Conservation (phyloP, 2,113 vertebrate genomes). For the Protobothrops flavoviridis region DNA sequence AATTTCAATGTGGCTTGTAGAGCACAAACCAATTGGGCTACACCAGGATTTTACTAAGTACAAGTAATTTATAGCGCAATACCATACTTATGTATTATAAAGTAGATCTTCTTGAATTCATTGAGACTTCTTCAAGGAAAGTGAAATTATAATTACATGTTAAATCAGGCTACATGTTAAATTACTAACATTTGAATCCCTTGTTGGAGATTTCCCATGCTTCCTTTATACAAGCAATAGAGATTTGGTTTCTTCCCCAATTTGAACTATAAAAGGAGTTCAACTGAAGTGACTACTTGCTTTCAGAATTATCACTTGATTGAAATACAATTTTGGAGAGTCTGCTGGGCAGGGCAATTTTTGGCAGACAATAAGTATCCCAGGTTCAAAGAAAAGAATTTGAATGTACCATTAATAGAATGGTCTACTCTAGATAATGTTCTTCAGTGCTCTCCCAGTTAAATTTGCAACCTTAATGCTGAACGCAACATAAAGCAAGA, state of each 20-base stretch:
- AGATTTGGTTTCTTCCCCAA: neutral
- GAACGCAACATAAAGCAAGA: neutral
- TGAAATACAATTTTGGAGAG: neutral
- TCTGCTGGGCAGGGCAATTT: neutral
- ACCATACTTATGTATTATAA: neutral
- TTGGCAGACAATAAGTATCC: neutral
- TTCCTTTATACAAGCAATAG: neutral
- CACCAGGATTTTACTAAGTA: neutral
- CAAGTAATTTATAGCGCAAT: neutral
- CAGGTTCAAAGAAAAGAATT: neutral
- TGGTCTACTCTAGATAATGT: neutral
- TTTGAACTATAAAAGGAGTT: neutral
- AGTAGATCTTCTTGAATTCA: neutral
- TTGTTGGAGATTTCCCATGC: neutral
- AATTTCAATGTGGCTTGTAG: neutral
- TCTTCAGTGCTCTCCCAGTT: neutral
- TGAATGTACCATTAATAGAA: neutral
- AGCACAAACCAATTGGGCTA: neutral
- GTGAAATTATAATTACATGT: neutral
- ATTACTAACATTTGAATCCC: neutral
- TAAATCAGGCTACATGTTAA: neutral
- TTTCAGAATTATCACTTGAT: neutral
- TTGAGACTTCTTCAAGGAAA: neutral
- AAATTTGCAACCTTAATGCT: neutral
- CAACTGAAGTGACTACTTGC: neutral